Conservation (phyloP, 2,888 invertebrate genomes). For the Nemurella pictetii region DNA sequence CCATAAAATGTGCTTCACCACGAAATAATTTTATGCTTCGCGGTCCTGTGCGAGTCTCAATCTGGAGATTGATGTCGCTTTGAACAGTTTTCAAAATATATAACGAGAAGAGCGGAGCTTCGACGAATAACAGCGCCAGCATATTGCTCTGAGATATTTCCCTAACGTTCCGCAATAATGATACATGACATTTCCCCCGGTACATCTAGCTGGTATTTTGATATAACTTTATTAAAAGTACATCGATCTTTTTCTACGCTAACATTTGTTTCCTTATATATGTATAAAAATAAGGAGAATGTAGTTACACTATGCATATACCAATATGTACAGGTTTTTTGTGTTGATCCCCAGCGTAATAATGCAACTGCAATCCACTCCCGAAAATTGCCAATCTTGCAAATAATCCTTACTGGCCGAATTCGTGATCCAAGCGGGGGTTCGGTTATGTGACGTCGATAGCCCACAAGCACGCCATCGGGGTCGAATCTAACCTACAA, state of each 20-base stretch:
- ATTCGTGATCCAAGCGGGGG: not conserved
- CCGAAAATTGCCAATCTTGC: constrained; percentile 34
- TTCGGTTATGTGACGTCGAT: not conserved
- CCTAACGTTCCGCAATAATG: not conserved
- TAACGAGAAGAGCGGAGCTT: too few species aligned
- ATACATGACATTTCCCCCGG: not conserved
- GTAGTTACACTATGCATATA: not conserved
- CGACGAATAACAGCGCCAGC: not conserved
- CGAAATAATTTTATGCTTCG: not conserved
- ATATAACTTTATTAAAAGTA: not conserved
- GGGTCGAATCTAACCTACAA: not conserved
- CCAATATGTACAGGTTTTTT: not conserved
- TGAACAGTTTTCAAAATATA: not conserved
- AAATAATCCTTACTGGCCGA: constrained; percentile 11
- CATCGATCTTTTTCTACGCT: not conserved
- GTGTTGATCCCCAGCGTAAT: not conserved
- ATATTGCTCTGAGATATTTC: not conserved
- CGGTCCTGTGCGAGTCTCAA: not conserved
- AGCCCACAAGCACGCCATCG: not conserved
- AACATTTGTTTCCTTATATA: not conserved
- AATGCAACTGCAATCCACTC: constrained; percentile 22
- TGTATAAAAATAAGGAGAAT: not conserved
- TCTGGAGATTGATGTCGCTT: not conserved
- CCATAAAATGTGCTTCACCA: not conserved
- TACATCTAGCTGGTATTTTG: not conserved